Evolutionary conservation across 2,113 vertebrate genomes (phyloP).

Genomic region (Murina feae): DNA sequence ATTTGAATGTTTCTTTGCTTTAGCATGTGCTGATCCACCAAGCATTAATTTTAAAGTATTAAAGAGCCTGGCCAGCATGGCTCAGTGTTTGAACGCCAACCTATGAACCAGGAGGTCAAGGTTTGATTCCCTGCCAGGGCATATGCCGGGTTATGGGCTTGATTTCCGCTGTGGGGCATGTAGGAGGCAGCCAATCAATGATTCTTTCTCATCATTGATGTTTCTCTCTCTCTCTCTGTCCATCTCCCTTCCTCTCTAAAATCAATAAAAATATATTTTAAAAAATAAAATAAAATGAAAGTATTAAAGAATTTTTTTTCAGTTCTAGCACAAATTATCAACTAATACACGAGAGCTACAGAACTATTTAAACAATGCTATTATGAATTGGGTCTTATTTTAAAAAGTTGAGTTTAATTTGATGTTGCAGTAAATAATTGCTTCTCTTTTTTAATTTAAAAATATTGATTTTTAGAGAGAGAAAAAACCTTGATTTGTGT

Average conservation of each 20-base stretch:
- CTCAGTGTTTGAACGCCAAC: no score
- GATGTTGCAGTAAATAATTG: not conserved
- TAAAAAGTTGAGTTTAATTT: not conserved
- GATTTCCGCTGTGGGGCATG: no score
- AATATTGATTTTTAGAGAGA: not conserved
- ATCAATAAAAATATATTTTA: no score
- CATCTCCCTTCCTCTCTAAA: no score
- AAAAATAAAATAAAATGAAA: no score
- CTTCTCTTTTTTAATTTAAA: not conserved
- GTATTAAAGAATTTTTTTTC: not conserved
- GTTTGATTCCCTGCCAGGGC: no score
- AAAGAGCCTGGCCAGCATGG: no score
- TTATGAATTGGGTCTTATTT: slow-evolving; percentile 31
- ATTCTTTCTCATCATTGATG: no score
- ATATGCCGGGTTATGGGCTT: no score
- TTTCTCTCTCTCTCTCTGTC: no score
- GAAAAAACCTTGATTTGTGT: not conserved
- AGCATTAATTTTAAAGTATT: not conserved
- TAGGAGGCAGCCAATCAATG: no score
- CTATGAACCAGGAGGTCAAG: no score
- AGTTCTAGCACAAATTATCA: not conserved
- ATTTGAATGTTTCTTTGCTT: not conserved
- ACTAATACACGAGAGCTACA: not conserved
- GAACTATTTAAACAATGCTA: not conserved
- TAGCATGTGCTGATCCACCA: not conserved